Base-by-base conservation (phyloP, 2,113 vertebrate species). In the Aix galericulata region DNA sequence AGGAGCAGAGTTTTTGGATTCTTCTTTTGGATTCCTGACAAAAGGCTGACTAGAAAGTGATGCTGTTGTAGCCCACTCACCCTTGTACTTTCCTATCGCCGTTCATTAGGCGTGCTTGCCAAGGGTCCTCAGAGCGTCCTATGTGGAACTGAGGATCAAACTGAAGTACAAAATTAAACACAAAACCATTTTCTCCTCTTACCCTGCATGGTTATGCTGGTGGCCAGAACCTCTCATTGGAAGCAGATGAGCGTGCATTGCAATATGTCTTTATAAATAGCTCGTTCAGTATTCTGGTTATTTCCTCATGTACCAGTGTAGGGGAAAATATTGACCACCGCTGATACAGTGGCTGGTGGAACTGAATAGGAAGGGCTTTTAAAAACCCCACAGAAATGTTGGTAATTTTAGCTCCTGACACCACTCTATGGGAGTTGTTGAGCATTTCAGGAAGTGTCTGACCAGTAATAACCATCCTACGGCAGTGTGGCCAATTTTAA, bases 381-480 rank as follows among this genome's bases (percentile, higher is more conserved):
- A 31, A 63, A 94, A 75, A 16, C 1, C 14, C 16, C 50, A 63
- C 29, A 88, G 72, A 90, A 93, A 75, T 21, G 22, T 64, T 79
- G 60, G 75, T 32, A 96, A 96, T 96, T 98, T 98, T 98, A 98
- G 97, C 88, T 96, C 66, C 73, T 69, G 50, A 91, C 88, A 94
- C 34, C 38, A 36, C 87, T 97, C 92, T 92, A 94, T 94, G 96
- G 94, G 96, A 97, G 93, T 85, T 97, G 93, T 84, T 73, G 81
- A 79, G 95, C 94, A 95, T 97, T 98, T 96, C 97, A 98, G 97
- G 96, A 97, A 97, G 94, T 89, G 94, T 96, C 95, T 96, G 78
- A 84, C 96, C 97, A 52, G 93, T 95, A 96, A 60, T 85, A 75
- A 46, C 23, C 34, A 36, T 60, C 15, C 56, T 68, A 31, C 0